phyloP scores from a whole-genome alignment of 2,888 invertebrate species.

The Cosmia pyralina region DNA sequence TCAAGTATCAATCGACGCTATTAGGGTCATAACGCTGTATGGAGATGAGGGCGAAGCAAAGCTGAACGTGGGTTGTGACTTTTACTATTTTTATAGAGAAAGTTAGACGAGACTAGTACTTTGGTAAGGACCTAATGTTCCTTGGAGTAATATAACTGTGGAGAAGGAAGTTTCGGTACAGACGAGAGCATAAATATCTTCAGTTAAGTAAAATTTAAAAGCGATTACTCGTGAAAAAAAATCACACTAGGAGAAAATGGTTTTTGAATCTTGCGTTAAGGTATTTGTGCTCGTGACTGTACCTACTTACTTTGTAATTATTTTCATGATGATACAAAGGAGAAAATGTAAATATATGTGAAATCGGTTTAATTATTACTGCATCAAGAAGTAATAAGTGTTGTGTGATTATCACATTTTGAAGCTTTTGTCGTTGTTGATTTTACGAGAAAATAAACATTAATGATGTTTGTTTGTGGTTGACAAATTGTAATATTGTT shows the following conservation, averaged over 20 bases:
- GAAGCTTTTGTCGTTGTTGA: not conserved
- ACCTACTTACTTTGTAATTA: not conserved
- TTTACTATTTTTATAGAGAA: constrained; percentile 26
- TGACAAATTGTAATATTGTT: not conserved
- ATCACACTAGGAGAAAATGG: too few species aligned
- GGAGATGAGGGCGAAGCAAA: constrained; percentile 23
- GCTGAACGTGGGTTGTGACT: constrained; percentile 10
- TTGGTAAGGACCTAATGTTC: not conserved
- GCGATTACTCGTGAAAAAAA: too few species aligned
- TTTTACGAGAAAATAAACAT: not conserved
- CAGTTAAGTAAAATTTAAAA: too few species aligned
- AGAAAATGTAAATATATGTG: not conserved
- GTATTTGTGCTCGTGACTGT: too few species aligned
- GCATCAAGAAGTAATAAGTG: too few species aligned
- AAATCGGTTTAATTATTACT: not conserved
- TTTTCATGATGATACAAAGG: not conserved
- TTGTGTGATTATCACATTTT: not conserved
- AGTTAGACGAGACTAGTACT: constrained; percentile 2
- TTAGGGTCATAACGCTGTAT: constrained; percentile 48
- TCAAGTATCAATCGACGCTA: constrained; percentile 56
- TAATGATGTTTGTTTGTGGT: not conserved
- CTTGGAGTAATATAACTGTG: not conserved
- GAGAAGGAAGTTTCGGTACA: not conserved
- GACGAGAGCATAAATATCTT: not conserved
- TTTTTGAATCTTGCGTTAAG: too few species aligned